Base-by-base conservation (phyloP, 2,797 vertebrate species). In the Enteromius treurensis region DNA sequence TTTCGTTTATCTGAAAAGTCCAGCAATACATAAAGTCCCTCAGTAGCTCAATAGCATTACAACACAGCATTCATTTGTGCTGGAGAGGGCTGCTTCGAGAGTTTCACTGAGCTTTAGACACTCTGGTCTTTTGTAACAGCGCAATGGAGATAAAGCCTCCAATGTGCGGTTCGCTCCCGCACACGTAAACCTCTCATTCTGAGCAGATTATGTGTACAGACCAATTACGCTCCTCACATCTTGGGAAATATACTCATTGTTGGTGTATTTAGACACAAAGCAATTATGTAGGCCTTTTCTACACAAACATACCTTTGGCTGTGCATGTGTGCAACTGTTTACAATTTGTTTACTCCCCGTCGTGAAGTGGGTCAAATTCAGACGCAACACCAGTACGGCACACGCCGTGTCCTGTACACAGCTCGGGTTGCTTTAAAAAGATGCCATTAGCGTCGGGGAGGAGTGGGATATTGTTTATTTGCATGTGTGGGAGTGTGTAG, bases 61-160 rank as follows among this genome's bases (percentile, higher is more conserved):
- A 79, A 67, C 60, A 40, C 29, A 11, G 34, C 71, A 79, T 69
- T 64, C 45, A 77, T 80, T 80, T 74, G 77, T 79, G 64, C 58
- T 71, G 78, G 80, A 85, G 69, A 82, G 81, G 67, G 64, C 77
- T 83, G 81, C 58, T 86, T 86, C 32, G 62, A 77, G 81, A 75
- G 69, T 80, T 77, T 64, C 62, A 14, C 23, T 60, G 77, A 26
- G 62, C 65, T 86, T 79, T 68, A 83, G 76, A 64, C 77, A 37
- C 60, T 74, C 67, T 74, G 55, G 17, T 83, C 85, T 79, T 82
- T 86, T 86, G 85, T 86, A 74, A 49, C 29, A 45, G 84, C 23
- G 55, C 45, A 34, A 79, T 3, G 10, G 62, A 82, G 85, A 92
- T 93, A 90, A 92, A 93, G 91, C 91, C 91, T 90, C 92, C 88